A percentile compares a stretch with the other conserved stretches of the same genome.
These are phyloP conservation scores for Sylvicola fuscatus DNA, from an alignment of 2,888 invertebrate species.

Conservation along the genomic window DNA sequence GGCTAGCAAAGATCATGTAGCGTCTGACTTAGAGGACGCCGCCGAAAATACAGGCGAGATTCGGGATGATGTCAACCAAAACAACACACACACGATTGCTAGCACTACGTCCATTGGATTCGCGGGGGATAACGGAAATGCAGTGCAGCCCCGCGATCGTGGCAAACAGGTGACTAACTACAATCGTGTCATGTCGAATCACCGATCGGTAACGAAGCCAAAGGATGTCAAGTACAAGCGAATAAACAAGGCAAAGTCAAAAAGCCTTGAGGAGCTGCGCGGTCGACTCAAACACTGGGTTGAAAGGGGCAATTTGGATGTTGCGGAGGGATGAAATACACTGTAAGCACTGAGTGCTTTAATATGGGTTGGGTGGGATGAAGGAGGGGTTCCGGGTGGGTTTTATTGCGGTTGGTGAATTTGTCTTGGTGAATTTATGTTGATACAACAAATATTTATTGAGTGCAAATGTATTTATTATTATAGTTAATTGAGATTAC, in stretches of 20 bases:
- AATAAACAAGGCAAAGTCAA: constrained; percentile 78
- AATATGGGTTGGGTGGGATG: too few species aligned
- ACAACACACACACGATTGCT: too few species aligned
- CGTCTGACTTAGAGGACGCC: not conserved
- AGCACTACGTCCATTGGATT: constrained; percentile 20
- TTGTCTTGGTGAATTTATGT: too few species aligned
- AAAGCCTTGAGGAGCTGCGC: constrained; percentile 64
- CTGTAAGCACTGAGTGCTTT: too few species aligned
- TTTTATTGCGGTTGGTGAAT: too few species aligned
- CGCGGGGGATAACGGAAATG: constrained; percentile 20
- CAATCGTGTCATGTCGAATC: constrained; percentile 78
- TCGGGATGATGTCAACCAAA: constrained; percentile 10
- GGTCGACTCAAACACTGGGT: constrained; percentile 72
- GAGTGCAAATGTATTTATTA: too few species aligned
- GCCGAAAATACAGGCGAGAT: constrained; percentile 24
- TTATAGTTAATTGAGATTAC: too few species aligned
- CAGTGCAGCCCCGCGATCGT: constrained; percentile 21
- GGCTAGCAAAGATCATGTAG: constrained; percentile 14
- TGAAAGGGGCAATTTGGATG: constrained; percentile 40
- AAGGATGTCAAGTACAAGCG: constrained; percentile 82
- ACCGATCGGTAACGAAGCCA: constrained; percentile 73
- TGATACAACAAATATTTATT: too few species aligned
- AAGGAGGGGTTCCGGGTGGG: too few species aligned
- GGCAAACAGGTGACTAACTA: constrained; percentile 44
- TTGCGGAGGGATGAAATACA: too few species aligned